Evolutionary conservation across 2,888 invertebrate genomes (phyloP), one percentile per base, ranked within the genome.

Genomic region (Siphonodentalium dalli): DNA sequence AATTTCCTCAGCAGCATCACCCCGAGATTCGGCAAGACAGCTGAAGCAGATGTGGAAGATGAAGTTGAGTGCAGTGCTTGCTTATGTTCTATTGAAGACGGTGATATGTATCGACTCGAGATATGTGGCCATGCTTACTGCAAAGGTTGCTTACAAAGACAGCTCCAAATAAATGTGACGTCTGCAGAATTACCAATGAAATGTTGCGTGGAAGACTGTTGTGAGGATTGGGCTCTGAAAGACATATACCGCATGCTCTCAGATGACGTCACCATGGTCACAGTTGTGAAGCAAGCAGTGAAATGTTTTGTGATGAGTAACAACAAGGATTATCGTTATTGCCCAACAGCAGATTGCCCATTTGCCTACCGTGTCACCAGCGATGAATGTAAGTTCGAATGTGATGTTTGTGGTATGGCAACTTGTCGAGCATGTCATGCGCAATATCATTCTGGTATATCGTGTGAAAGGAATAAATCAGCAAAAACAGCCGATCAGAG

Each of bases 91-190:
- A 50, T 69, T 15, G 64, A 68, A 11, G 31, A 27, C 4, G 27
- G 18, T 1, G 49, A 61, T 7, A 26, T 65, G n/a, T 67, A 66
- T 41, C 57, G 66, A 8, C 44, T 69, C 21, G 67, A 71, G 33
- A 42, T 34, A 20, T 72, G 71, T 47, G 68, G 68, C 9, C 72
- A 72, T 50, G 40, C 59, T 18, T 72, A 71, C 51, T 72, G 72
- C 51, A 26, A 18, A 2, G 54, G 45, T 7, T 72, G 72, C 43
- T 13, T 62, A 15, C 50, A 49, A 21, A 27, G 27, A 11, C 63
- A 61, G 54, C 33, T 69, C 1, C 13, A 38, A 7, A 44, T 56
- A 3, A 52, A 53, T 7, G 40, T 61, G 11, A 37, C 45, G 15
- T 41, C 52, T 35, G 61, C 54, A 34, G 45, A 50, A 1, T 46